Base-by-base conservation (phyloP, 2,888 invertebrate genomes). In the Watsonalla binaria region DNA sequence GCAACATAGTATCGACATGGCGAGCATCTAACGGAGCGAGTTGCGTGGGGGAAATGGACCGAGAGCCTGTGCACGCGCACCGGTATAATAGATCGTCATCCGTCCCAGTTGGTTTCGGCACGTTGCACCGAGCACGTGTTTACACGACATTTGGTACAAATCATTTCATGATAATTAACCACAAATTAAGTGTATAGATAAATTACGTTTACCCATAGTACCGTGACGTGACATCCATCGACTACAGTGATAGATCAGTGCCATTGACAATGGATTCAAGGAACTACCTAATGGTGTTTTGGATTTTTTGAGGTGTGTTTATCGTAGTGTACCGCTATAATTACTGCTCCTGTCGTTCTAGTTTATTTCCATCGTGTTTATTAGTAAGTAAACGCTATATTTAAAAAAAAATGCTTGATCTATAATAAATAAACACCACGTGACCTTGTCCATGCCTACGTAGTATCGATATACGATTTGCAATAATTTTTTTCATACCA, bases 11-110 rank as follows among this genome's bases (percentile, higher is more conserved):
- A 72, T 76, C 73, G 76, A 82, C 74, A 80, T 74, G 74, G 76
- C 74, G 77, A 78, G 76, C 74, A 75, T 87, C 86, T 88, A 89
- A 87, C 87, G 86, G 86, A 78, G 82, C 81, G 80, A 78, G 81
- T 75, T 78, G 89, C 88, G 90, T 89, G 90, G 90, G 90, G 90
- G 90, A 89, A 90, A 87, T 90, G 89, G 86, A 82, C 85, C 84
- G 86, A 77, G 82, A 80, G 80, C 77, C 81, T 84, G 87, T 78
- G 86, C 84, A 78, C 81, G 86, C 84, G 86, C 86, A 82, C 82
- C 82, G 85, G 84, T 84, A 82, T 86, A 80, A 86, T 86, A 87
- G 85, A 86, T 84, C 87, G 86, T 82, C 84, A 80, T 74, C 78
- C 83, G 86, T 82, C 84, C 88, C 90, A 90, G 90, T 90, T 84